Conservation (phyloP, 2,113 vertebrate species). For the Panthera leo region DNA sequence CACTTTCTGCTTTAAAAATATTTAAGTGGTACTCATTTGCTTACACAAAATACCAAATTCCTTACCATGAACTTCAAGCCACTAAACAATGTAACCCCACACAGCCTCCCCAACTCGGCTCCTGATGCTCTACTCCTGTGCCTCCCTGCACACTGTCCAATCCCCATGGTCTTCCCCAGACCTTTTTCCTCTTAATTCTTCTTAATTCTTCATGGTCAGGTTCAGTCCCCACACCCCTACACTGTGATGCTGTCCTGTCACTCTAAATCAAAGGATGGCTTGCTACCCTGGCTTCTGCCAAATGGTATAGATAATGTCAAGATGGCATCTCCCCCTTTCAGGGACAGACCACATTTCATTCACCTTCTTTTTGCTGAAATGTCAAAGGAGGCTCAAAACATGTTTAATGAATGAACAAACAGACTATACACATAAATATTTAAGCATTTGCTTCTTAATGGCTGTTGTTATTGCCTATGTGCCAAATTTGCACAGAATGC, state of each 20-base stretch:
- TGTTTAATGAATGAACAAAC: too few relatives aligned
- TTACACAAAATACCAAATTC: neutral
- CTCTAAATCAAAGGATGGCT: neutral
- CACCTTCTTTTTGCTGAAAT: neutral
- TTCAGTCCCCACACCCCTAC: fast-evolving
- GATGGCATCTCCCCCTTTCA: neutral
- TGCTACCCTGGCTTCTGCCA: neutral
- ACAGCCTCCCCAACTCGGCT: neutral
- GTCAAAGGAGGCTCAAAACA: too few relatives aligned
- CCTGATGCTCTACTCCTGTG: too few relatives aligned
- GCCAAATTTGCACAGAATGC: neutral
- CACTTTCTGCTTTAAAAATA: neutral
- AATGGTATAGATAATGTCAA: neutral
- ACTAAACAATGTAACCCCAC: neutral
- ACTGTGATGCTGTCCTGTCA: too few relatives aligned
- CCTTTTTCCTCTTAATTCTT: neutral
- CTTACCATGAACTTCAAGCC: neutral
- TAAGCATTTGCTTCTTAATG: neutral
- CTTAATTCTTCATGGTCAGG: neutral
- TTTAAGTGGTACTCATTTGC: neutral
- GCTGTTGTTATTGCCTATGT: neutral
- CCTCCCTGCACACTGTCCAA: too few relatives aligned
- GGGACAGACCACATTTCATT: neutral
- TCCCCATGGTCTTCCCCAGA: neutral
- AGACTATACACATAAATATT: neutral